phyloP scores from a whole-genome alignment of 2,113 vertebrate genomes.

The Bungarus multicinctus region DNA sequence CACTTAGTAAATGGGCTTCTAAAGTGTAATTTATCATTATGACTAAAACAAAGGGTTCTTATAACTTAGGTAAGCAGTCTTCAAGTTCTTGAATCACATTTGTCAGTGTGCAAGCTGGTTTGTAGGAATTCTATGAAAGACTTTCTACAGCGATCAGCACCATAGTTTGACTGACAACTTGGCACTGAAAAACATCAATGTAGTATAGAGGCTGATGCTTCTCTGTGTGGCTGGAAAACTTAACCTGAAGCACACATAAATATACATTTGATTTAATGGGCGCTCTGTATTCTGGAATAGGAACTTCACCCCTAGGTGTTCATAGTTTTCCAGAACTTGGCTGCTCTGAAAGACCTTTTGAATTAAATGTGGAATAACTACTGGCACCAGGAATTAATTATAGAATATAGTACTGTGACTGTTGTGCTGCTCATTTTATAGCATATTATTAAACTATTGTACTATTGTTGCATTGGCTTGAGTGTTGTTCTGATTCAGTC shows the following conservation, averaged over 20 bases:
- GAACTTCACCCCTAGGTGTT: neutral
- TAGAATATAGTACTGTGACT: neutral
- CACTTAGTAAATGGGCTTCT: conserved; percentile 45
- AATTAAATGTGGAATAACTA: neutral
- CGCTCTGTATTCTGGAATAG: neutral
- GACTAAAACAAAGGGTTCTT: conserved; percentile 49
- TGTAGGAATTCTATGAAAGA: conserved; percentile 33
- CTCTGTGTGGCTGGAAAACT: neutral
- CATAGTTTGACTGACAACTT: conserved; percentile 27
- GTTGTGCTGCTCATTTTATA: neutral
- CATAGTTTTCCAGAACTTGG: neutral
- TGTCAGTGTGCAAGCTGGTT: neutral
- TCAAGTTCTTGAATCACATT: neutral
- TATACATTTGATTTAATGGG: neutral
- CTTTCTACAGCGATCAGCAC: conserved; percentile 21
- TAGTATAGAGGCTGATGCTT: neutral
- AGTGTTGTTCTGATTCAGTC: neutral
- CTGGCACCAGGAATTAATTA: neutral
- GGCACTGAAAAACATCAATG: neutral
- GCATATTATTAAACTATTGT: neutral
- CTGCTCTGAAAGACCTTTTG: neutral
- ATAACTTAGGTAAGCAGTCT: conserved; percentile 47
- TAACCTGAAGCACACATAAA: neutral
- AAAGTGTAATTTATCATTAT: conserved; percentile 58
- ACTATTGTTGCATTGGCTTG: neutral